Evolutionary conservation across 1,140 invertebrate genomes (phyloP), one percentile per base, ranked within the genome.

Genomic region (Heterodera carotae): DNA sequence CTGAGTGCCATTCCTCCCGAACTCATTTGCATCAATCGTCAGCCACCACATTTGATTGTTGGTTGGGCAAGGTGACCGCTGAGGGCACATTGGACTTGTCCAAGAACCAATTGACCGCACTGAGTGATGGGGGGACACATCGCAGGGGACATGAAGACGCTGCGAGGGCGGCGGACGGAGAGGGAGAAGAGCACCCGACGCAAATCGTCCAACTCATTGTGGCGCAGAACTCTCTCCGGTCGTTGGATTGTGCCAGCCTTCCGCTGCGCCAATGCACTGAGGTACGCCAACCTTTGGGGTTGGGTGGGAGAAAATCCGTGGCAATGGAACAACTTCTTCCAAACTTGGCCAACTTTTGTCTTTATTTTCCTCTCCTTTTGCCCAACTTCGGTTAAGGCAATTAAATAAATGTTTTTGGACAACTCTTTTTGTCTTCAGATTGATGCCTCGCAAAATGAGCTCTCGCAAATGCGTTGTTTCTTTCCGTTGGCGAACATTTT

Each of bases 401-500:
- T 70, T 6, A 31, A 25, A 29, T 36, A 2, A 27, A 56, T 12
- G n/a, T 27, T 31, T 4, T 27, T 69, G 36, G 0, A 60, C 8
- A 60, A 10, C 29, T 15, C n/a, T 1, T 73, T 62, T 25, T 25
- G n/a, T 43, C 62, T 36, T 27, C 25, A 77, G 76, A 72, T 77
- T 36, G 34, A 77, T 31, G 76, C 69, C 27, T 77, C 76, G 1
- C 76, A 77, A 43, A 77, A 77, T 43, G 76, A 77, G 27, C 34
- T 77, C 56, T 31, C 31, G 0, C 68, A 72, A 74, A 22, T 77
- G 64, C 25, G 66, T 34, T 71, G 48, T n/a, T 62, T 77, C 29
- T 59, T 36, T 25, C 69, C 48, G 8, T 31, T 77, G 48, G 10
- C 36, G 0, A 18, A 75, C 36, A 59, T 4, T 22, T 34, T 77